phyloP scores from a whole-genome alignment of 64 coral and sea anemone species.

The Montipora foliosa region DNA sequence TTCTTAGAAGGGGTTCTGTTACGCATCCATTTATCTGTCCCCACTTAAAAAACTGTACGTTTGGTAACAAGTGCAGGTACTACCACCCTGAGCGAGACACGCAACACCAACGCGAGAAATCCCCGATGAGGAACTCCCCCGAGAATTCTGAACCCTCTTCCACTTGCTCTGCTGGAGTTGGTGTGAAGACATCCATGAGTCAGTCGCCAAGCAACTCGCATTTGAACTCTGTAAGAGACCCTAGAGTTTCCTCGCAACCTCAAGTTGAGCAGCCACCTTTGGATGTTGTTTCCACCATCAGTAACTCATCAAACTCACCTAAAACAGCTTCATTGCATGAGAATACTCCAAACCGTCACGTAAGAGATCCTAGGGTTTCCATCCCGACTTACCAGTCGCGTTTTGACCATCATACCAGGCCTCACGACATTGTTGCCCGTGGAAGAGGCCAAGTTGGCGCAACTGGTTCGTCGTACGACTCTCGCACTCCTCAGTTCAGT shows the following conservation, averaged over 20 bases:
- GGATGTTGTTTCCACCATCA: not conserved
- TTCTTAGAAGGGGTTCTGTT: slow-evolving; percentile 80
- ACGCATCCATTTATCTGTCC: slow-evolving; percentile 85
- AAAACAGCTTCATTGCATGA: not conserved
- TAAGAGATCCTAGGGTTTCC: not conserved
- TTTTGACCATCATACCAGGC: not conserved
- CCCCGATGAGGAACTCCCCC: not conserved
- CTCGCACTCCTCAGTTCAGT: not conserved
- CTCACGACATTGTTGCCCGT: not conserved
- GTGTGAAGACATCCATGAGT: not conserved
- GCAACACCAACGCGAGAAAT: slow-evolving; percentile 3
- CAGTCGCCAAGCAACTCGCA: not conserved
- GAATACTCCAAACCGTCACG: not conserved
- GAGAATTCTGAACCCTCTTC: not conserved
- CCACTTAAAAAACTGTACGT: slow-evolving; percentile 82
- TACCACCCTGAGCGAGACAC: slow-evolving; percentile 94
- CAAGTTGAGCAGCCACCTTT: not conserved
- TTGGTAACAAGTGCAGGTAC: slow-evolving; percentile 87
- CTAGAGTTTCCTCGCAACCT: not conserved
- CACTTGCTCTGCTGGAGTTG: too few relatives aligned
- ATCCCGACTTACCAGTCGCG: not conserved
- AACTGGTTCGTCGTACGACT: not conserved
- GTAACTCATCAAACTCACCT: not conserved
- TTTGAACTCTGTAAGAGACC: not conserved
- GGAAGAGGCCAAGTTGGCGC: not conserved